Percentiles rank a stretch among this genome's conserved stretches.
phyloP scores from a whole-genome alignment of 2,888 invertebrate genomes.

The Noctuana brunneofusca region DNA sequence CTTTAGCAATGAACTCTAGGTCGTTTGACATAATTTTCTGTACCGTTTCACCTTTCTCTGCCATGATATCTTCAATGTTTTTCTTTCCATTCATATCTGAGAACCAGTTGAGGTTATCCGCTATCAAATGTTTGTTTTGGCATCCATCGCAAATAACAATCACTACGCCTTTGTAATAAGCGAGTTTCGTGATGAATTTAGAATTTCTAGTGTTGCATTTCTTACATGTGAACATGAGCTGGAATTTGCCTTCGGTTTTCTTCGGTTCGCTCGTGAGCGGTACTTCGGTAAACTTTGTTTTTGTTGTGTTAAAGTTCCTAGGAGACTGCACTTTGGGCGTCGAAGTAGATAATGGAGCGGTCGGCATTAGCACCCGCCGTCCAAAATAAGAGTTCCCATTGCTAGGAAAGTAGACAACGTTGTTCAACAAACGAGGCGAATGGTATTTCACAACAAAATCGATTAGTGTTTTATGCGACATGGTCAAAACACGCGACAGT shows the following conservation, averaged over 20 bases:
- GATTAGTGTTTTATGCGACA: constrained; percentile 71
- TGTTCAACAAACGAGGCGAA: constrained; percentile 69
- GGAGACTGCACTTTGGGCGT: constrained; percentile 63
- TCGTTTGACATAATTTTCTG: constrained; percentile 77
- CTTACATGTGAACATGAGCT: constrained; percentile 94
- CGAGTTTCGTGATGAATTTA: constrained; percentile 91
- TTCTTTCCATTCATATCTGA: constrained; percentile 87
- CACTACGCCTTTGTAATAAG: constrained; percentile 95
- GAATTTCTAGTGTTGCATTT: constrained; percentile 90
- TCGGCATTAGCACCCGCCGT: constrained; percentile 57
- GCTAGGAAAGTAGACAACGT: constrained; percentile 73
- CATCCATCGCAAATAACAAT: constrained; percentile 95
- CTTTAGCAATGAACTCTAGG: constrained; percentile 74
- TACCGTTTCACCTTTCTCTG: constrained; percentile 93
- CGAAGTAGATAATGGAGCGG: constrained; percentile 54
- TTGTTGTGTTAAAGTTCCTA: constrained; percentile 60
- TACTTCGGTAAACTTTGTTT: constrained; percentile 53
- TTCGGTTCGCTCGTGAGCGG: constrained; percentile 49
- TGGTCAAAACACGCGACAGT: constrained; percentile 39
- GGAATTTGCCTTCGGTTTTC: constrained; percentile 82
- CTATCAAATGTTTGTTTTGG: constrained; percentile 95
- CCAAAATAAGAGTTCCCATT: constrained; percentile 74
- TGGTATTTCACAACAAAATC: constrained; percentile 77
- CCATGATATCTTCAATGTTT: constrained; percentile 96
- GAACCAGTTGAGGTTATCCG: constrained; percentile 98